Percentiles rank a stretch among this genome's conserved stretches.
phyloP scores from a whole-genome alignment of 2,797 vertebrate species.

The Knipowitschia caucasica region DNA sequence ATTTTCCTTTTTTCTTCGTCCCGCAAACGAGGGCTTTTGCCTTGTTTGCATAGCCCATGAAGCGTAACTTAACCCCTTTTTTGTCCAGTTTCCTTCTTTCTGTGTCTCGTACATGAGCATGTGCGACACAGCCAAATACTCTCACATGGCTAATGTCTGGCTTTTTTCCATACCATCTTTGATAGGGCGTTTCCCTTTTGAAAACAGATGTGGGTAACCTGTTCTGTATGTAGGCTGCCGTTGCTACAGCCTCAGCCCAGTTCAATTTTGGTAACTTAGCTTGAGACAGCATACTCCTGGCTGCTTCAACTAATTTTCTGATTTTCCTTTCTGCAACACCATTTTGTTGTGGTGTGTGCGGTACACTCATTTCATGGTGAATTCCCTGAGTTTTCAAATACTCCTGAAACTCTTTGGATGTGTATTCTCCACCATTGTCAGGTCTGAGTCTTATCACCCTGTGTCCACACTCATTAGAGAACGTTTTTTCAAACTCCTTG shows the following conservation, averaged over 20 bases:
- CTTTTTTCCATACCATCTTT: conserved; percentile 34
- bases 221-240: too few relatives aligned
- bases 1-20: too few relatives aligned
- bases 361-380: conserved; percentile 37
- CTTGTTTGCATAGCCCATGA: too few relatives aligned
- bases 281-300: too few relatives aligned
- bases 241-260: too few relatives aligned
- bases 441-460: conserved; percentile 31
- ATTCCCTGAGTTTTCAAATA: conserved; percentile 44
- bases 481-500: too few relatives aligned
- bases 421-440: conserved; percentile 43
- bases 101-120: too few relatives aligned
- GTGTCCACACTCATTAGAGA: conserved; percentile 29
- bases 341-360: conserved; percentile 39
- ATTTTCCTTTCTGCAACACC: conserved; percentile 42
- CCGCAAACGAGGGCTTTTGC: too few relatives aligned
- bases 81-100: too few relatives aligned
- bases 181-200: conserved; percentile 26
- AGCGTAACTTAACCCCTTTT: too few relatives aligned
- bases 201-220: conserved; percentile 34
- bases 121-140: too few relatives aligned
- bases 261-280: too few relatives aligned
- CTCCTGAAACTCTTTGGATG: conserved; percentile 33
- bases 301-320: conserved; percentile 31
- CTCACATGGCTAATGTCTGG: conserved; percentile 30